phyloP scores from a whole-genome alignment of 2,797 vertebrate species.

The Neostethus bicornis region DNA sequence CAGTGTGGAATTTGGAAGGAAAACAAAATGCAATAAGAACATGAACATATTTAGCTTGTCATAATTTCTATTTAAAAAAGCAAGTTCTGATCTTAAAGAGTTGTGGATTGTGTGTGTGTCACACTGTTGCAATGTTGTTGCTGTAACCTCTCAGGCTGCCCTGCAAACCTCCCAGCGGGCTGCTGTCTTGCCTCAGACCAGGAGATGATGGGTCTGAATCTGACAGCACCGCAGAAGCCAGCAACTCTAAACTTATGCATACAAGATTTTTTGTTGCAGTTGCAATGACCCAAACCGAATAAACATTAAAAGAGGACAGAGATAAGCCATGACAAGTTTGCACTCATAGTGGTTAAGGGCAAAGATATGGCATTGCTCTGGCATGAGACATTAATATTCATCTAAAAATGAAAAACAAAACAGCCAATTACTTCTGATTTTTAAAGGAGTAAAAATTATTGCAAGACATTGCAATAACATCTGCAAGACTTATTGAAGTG shows the following conservation, averaged over 20 bases:
- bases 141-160: slow-evolving; percentile 26
- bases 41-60: slow-evolving; percentile 31
- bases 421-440: slow-evolving; percentile 65
- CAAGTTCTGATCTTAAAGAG: slow-evolving; percentile 24
- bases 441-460: slow-evolving; percentile 53
- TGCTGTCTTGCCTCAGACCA: slow-evolving; percentile 24
- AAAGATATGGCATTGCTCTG: slow-evolving; percentile 44
- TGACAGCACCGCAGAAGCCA: slow-evolving; percentile 46
- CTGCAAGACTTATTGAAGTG: slow-evolving; percentile 56
- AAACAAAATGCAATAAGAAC: slow-evolving; percentile 35
- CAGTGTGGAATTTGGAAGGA: slow-evolving; percentile 31
- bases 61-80: slow-evolving; percentile 22
- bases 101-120: slow-evolving; percentile 49
- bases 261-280: slow-evolving; percentile 23
- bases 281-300: slow-evolving; percentile 14
- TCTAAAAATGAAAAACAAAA: slow-evolving; percentile 41
- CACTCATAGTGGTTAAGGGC: slow-evolving; percentile 27
- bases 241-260: slow-evolving; percentile 12
- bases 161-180: slow-evolving; percentile 28
- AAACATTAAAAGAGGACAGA: slow-evolving; percentile 2
- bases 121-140: slow-evolving; percentile 39
- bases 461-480: no score
- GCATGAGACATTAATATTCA: slow-evolving; percentile 37
- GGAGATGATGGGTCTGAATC: slow-evolving; percentile 47
- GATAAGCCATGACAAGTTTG: slow-evolving; percentile 33